Conservation (phyloP, 2,113 vertebrate genomes). For the Syngnathus floridae region DNA sequence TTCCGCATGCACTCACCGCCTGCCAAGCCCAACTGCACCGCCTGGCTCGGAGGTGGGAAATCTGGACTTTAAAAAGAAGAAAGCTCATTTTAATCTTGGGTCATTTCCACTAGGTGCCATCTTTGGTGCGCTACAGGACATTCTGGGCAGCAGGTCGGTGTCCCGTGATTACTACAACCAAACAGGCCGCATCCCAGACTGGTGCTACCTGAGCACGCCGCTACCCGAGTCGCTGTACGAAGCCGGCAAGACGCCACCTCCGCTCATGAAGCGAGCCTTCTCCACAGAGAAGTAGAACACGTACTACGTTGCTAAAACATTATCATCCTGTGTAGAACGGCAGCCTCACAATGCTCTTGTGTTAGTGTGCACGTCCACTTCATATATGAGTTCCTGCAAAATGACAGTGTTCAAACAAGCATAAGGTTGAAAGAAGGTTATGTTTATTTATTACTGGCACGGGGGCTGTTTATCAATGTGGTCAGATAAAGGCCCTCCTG, state of each 20-base stretch:
- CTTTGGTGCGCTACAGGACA: slow-evolving; percentile 94
- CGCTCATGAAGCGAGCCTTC: slow-evolving; percentile 95
- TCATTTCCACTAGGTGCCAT: slow-evolving; percentile 76
- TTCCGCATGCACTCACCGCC: slow-evolving; percentile 89
- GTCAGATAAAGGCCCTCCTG: slow-evolving; percentile 8
- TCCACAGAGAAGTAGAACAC: slow-evolving; percentile 87
- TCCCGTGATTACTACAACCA: slow-evolving; percentile 94
- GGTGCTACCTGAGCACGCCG: slow-evolving; percentile 91
- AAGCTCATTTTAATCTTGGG: not conserved
- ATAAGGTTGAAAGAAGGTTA: not conserved
- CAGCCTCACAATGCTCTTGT: not conserved
- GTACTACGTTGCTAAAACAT: not conserved
- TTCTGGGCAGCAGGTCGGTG: slow-evolving; percentile 90
- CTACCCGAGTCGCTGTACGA: slow-evolving; percentile 89
- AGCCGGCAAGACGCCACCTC: slow-evolving; percentile 83
- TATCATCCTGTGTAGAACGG: not conserved
- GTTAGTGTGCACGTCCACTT: not conserved
- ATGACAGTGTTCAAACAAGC: not conserved
- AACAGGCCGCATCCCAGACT: slow-evolving; percentile 90
- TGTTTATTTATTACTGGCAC: slow-evolving; percentile 56
- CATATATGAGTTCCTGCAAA: not conserved
- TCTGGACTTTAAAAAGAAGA: not conserved
- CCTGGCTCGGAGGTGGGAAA: slow-evolving; percentile 91
- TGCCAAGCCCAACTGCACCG: slow-evolving; percentile 92
- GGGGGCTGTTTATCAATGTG: not conserved